Evolutionary conservation across 64 coral and sea anemone species (phyloP).

Genomic region (Pocillopora verrucosa): DNA sequence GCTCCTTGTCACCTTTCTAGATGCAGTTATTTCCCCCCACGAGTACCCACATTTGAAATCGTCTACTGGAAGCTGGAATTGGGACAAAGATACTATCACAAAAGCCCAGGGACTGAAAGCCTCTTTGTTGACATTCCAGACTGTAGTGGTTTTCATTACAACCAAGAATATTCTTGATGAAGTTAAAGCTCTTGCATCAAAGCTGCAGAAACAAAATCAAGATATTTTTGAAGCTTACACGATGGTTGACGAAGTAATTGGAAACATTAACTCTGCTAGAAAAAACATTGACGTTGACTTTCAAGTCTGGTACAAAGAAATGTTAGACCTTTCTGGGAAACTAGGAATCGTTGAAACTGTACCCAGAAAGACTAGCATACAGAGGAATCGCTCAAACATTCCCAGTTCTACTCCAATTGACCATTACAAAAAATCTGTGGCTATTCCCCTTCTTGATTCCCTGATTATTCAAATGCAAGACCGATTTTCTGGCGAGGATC

Average conservation of each 20-base stretch:
- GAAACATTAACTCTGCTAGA: constrained; percentile 35
- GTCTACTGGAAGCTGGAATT: constrained; percentile 37
- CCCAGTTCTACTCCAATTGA: too few species aligned
- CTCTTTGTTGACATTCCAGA: constrained; percentile 38
- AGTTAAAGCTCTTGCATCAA: constrained; percentile 53
- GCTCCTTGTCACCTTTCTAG: constrained; percentile 10
- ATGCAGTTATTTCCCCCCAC: constrained; percentile 17
- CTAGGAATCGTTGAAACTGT: constrained; percentile 7
- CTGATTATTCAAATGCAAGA: too few species aligned
- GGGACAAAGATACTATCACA: too few species aligned
- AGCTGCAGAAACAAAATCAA: too few species aligned
- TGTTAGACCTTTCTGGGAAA: constrained; percentile 46
- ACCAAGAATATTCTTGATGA: constrained; percentile 34
- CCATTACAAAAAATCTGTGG: too few species aligned
- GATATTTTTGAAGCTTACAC: too few species aligned
- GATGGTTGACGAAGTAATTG: too few species aligned
- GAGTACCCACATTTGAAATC: constrained; percentile 17
- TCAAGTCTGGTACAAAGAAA: constrained; percentile 41
- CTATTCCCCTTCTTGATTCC: too few species aligned
- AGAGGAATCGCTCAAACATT: too few species aligned
- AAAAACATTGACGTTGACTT: constrained; percentile 35
- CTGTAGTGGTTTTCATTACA: constrained; percentile 29
- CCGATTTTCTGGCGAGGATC: too few species aligned
- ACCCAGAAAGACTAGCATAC: constrained; percentile 11
- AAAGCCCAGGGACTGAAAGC: too few species aligned